A percentile compares a stretch with the other conserved stretches of the same genome.
Conservation (phyloP, 2,797 vertebrate genomes). For the Muscicapa striata region DNA sequence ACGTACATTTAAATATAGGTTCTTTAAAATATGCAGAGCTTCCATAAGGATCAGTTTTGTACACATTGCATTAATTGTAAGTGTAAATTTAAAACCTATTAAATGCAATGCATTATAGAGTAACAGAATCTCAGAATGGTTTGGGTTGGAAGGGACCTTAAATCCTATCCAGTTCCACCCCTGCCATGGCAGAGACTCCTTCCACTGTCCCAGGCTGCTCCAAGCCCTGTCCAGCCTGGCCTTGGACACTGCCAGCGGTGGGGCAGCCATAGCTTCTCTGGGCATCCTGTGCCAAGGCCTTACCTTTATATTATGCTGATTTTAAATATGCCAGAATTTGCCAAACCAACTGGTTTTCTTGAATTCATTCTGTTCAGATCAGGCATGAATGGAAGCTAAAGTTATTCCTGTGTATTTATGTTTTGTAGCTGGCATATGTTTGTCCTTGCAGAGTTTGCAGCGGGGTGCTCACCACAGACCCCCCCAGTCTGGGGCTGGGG, state of each 20-base stretch:
- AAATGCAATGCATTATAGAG: not conserved
- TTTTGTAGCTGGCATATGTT: not conserved
- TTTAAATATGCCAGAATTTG: not conserved
- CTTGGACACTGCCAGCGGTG: not conserved
- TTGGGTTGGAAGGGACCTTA: not conserved
- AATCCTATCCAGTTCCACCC: not conserved
- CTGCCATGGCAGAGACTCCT: not conserved
- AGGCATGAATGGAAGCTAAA: not conserved
- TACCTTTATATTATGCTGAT: not conserved
- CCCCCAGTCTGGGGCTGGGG: not conserved
- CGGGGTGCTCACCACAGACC: not conserved
- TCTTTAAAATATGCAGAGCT: not conserved
- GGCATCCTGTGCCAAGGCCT: not conserved
- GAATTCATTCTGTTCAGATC: not conserved
- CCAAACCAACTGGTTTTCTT: not conserved
- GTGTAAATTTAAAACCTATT: not conserved
- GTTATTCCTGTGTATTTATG: not conserved
- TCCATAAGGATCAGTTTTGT: not conserved
- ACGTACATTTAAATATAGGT: not conserved
- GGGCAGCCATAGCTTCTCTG: not conserved
- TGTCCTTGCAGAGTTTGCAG: not conserved
- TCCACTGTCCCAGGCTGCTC: not conserved
- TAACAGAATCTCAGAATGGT: not conserved
- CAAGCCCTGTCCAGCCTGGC: rapidly evolving
- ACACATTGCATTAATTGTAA: not conserved